Conservation (phyloP, 2,113 vertebrate genomes). For the Phrynosoma platyrhinos region DNA sequence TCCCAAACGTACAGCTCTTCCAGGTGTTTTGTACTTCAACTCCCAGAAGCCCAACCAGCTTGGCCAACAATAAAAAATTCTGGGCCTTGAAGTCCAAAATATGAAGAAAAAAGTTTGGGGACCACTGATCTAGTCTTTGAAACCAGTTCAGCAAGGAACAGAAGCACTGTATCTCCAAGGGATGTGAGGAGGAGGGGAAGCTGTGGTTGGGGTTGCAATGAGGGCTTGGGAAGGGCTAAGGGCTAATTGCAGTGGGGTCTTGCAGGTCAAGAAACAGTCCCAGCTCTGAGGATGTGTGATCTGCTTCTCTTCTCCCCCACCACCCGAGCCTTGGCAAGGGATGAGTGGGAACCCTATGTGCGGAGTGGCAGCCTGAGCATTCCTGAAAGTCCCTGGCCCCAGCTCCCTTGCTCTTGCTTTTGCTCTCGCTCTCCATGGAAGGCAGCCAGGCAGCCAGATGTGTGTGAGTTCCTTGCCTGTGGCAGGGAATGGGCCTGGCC, state of each 20-base stretch:
- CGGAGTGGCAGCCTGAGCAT: slow-evolving; percentile 37
- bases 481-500: slow-evolving; percentile 17
- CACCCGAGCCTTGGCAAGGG: slow-evolving; percentile 2
- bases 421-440: slow-evolving; percentile 22
- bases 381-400: slow-evolving; percentile 26
- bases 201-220: background rate
- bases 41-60: too few species aligned
- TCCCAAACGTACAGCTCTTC: too few species aligned
- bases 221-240: background rate
- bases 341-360: slow-evolving; percentile 27
- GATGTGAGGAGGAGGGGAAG: background rate
- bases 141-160: background rate
- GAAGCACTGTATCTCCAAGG: background rate
- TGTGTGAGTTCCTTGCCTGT: slow-evolving; percentile 27
- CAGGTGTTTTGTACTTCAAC: too few species aligned
- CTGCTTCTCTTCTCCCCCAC: background rate
- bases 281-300: background rate
- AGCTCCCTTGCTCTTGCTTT: background rate
- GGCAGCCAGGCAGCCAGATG: slow-evolving; percentile 38
- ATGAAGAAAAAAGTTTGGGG: too few species aligned
- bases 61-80: too few species aligned
- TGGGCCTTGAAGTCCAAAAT: too few species aligned
- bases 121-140: background rate
- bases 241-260: background rate
- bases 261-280: background rate